Evolutionary conservation across 2,888 invertebrate genomes (phyloP), one percentile per base, ranked within the genome.

Genomic region (Lepetodrilus schrolli): DNA sequence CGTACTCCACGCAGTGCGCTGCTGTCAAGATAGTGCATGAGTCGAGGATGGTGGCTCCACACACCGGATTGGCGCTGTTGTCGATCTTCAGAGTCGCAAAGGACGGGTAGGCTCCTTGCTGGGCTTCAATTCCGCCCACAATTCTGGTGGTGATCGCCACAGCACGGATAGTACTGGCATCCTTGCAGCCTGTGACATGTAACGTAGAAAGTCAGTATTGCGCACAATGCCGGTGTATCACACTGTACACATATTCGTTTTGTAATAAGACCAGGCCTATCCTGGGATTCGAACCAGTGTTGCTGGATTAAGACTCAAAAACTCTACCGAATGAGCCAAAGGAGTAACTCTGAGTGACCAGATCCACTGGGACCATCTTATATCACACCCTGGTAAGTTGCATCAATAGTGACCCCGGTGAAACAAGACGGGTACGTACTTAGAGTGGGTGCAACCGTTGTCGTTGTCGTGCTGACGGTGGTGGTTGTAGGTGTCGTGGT

Each of bases 31-130:
- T 30, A n/a, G 58, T 58, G 58, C 34, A 30, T 10, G 58, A 30
- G 34, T 58, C 58, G n/a, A 58, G 26, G 58, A 58, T 30, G 8
- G 58, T 58, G 30, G 58, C 58, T 58, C 58, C 58, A 30, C 58
- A 58, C 3, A 58, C 26, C 2, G 58, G 58, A 30, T 58, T 58
- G 30, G 26, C n/a, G 17, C 30, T 58, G 17, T 30, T 30, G 2
- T 5, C 34, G 10, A 13, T n/a, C 10, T 23, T n/a, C 13, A 58
- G 58, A n/a, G 58, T 30, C n/a, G 34, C 58, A n/a, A 13, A 58
- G 34, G 58, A 58, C 13, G 26, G 7, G 58, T 13, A 58, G 20
- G 20, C 2, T 2, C 34, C 58, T n/a, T 58, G 58, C n/a, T 30
- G 34, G 10, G 58, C 58, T 30, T 26, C 30, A n/a, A 30, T 30